Evolutionary conservation across 1,140 invertebrate species (phyloP).

Genomic region (Ceratosolen fusciceps): DNA sequence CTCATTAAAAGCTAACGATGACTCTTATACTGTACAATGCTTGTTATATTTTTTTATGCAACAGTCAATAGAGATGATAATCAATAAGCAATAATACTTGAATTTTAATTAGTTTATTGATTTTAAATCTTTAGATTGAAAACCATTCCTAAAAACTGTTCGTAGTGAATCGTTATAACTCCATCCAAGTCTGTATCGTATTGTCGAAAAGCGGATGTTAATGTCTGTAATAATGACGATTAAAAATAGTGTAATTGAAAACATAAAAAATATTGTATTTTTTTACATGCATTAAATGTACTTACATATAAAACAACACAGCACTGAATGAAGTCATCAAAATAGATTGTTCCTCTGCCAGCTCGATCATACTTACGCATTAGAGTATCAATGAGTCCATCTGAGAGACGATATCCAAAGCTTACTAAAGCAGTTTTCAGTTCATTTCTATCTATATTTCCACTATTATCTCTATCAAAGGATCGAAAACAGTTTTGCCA

Average conservation of each 20-base stretch:
- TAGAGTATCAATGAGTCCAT: slow-evolving; percentile 85
- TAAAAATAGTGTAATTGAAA: slow-evolving; percentile 41
- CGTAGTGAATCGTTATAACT: slow-evolving; percentile 95
- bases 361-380: slow-evolving; percentile 95
- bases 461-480: slow-evolving; percentile 95
- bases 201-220: slow-evolving; percentile 90
- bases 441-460: slow-evolving; percentile 95
- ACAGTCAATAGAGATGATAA: slow-evolving; percentile 5
- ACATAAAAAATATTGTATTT: not conserved
- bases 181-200: slow-evolving; percentile 96
- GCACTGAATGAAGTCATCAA: slow-evolving; percentile 99
- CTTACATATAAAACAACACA: slow-evolving; percentile 94
- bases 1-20: not conserved
- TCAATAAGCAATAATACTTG: not conserved
- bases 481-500: slow-evolving; percentile 97
- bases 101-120: not conserved
- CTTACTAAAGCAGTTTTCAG: slow-evolving; percentile 89
- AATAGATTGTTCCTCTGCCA: slow-evolving; percentile 91
- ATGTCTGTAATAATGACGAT: slow-evolving; percentile 80
- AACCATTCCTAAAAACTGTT: slow-evolving; percentile 97
- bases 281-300: slow-evolving; percentile 55
- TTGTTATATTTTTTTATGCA: slow-evolving; percentile 1
- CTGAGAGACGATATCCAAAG: slow-evolving; percentile 95
- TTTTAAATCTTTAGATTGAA: slow-evolving; percentile 89
- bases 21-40: not conserved